These are phyloP conservation scores for Phyllostomus hastatus DNA, from an alignment of 2,113 vertebrate genomes.

Conservation along the genomic window DNA sequence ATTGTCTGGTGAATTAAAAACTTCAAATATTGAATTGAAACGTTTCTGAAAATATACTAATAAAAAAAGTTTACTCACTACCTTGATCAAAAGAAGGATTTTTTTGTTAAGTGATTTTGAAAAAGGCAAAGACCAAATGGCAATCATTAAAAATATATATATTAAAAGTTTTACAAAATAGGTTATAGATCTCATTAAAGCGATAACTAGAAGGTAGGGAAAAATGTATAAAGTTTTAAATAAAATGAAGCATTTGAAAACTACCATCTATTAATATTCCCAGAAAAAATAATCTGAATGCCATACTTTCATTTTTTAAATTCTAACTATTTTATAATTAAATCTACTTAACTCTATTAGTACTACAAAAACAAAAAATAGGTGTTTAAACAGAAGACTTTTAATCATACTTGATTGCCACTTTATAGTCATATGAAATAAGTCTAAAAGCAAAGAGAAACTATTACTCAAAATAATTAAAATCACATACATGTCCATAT, in stretches of 20 bases:
- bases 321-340: neutral
- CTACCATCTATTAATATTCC: neutral
- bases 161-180: neutral
- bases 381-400: neutral
- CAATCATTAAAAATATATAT: neutral
- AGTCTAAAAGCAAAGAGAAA: slow-evolving; percentile 29
- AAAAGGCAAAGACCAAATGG: neutral
- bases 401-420: neutral
- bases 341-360: neutral
- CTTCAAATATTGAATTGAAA: neutral
- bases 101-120: neutral
- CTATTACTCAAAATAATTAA: neutral
- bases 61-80: neutral
- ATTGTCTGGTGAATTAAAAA: slow-evolving; percentile 7
- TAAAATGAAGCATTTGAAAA: neutral
- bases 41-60: neutral
- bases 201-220: neutral
- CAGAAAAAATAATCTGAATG: neutral
- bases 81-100: neutral
- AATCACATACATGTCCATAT: neutral
- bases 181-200: neutral
- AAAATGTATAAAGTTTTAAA: neutral
- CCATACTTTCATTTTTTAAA: neutral
- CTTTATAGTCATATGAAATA: neutral
- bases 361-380: neutral